Percentiles rank a stretch among this genome's conserved stretches.
These are phyloP conservation scores for Phenganax subtilis DNA, from an alignment of 92 coral and sea anemone species.

Conservation along the genomic window DNA sequence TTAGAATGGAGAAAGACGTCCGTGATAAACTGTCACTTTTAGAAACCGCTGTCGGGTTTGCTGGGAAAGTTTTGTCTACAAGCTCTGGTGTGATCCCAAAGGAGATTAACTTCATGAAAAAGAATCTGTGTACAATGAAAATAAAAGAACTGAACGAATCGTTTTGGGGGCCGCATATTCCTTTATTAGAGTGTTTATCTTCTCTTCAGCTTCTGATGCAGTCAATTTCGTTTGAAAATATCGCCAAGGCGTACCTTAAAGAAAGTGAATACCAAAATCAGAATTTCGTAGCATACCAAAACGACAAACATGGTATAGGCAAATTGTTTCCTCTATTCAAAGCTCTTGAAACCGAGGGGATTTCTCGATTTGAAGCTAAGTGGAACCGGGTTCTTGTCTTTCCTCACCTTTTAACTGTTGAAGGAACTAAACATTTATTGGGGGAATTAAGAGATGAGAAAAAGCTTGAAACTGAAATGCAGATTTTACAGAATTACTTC, in stretches of 20 bases:
- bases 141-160: neutral
- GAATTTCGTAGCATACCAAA: neutral
- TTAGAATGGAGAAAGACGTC: neutral
- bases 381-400: slow-evolving; percentile 2
- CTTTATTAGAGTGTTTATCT: neutral
- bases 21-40: neutral
- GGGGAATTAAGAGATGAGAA: slow-evolving; percentile 19
- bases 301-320: neutral
- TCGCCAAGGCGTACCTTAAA: neutral
- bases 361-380: slow-evolving; percentile 1
- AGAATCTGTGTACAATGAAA: neutral
- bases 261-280: neutral
- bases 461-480: neutral
- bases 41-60: neutral
- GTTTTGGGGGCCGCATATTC: neutral
- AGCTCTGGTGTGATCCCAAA: neutral
- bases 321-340: neutral
- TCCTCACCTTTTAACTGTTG: slow-evolving; percentile 4
- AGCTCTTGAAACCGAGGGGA: neutral
- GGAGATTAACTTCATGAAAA: neutral
- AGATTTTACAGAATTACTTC: slow-evolving; percentile 11
- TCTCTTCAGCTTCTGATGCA: slow-evolving; percentile 2
- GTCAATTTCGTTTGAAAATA: slow-evolving; percentile 2
- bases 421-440: slow-evolving; percentile 6
- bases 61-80: neutral